phyloP scores from a whole-genome alignment of 35 echinoderm and acorn worm species.

The Apostichopus parvimensis region DNA sequence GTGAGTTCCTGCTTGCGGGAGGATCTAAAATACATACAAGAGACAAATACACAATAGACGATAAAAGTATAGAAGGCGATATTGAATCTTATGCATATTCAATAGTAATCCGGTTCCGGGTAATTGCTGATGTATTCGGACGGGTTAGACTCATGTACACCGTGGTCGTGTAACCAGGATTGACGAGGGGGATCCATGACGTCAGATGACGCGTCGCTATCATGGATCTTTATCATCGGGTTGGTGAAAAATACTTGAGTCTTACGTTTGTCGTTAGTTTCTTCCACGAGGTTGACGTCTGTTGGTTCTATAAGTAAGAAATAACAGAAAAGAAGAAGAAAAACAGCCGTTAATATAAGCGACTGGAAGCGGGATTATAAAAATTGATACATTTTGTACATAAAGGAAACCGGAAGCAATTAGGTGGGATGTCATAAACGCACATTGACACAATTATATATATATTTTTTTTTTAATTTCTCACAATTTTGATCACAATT shows the following conservation, averaged over 20 bases:
- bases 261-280: neutral
- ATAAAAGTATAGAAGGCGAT: too few relatives aligned
- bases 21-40: too few relatives aligned
- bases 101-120: constrained; percentile 41
- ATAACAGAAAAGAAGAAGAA: neutral
- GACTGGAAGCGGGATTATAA: neutral
- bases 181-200: neutral
- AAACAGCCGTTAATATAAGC: neutral
- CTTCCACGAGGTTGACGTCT: neutral
- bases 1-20: too few relatives aligned
- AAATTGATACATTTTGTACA: too few relatives aligned
- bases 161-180: constrained; percentile 10
- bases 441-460: neutral
- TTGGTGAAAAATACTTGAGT: constrained; percentile 20
- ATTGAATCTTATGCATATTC: neutral
- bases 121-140: constrained; percentile 32
- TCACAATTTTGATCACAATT: too few relatives aligned
- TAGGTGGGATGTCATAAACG: too few relatives aligned
- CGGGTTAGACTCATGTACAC: neutral
- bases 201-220: neutral
- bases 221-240: constrained; percentile 7
- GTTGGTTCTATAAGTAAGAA: neutral
- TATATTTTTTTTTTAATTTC: neutral
- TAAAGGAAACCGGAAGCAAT: too few relatives aligned
- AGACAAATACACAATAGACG: too few relatives aligned